Conservation (phyloP, 2,888 invertebrate species). For the Tiliacea aurago region DNA sequence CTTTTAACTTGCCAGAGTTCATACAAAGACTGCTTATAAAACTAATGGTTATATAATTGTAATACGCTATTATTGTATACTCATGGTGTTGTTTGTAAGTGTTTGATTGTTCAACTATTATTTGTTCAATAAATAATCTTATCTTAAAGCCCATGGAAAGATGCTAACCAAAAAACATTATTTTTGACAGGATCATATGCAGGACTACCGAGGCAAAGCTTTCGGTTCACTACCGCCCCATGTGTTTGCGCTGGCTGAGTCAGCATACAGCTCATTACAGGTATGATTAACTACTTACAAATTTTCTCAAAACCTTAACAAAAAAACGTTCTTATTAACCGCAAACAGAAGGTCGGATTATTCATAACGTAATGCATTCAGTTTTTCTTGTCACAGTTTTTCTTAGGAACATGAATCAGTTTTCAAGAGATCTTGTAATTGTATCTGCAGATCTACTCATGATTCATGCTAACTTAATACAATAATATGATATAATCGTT, state of each 20-base stretch:
- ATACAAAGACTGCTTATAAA: too few species aligned
- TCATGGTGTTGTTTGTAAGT: too few species aligned
- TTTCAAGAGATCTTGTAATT: conserved; percentile 24
- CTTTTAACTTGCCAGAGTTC: too few species aligned
- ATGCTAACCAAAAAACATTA: neutral
- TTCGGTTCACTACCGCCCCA: conserved; percentile 96
- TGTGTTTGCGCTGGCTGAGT: conserved; percentile 97
- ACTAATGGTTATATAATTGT: too few species aligned
- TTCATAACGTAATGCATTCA: conserved; percentile 1
- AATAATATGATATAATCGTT: neutral
- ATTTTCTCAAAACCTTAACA: neutral
- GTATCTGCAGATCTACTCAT: conserved; percentile 27
- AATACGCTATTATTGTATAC: too few species aligned
- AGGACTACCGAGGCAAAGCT: conserved; percentile 95
- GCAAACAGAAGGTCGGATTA: conserved; percentile 7
- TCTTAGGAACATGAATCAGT: conserved; percentile 46
- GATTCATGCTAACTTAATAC: conserved; percentile 47
- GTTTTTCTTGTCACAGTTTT: conserved; percentile 27
- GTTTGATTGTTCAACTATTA: too few species aligned
- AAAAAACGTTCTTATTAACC: neutral
- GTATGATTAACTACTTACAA: conserved; percentile 69
- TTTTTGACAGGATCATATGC: conserved; percentile 93
- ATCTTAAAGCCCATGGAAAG: too few species aligned
- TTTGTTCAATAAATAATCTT: too few species aligned
- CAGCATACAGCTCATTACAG: conserved; percentile 95